phyloP scores from a whole-genome alignment of 1,140 invertebrate species.

The Solenopsis fugax region DNA sequence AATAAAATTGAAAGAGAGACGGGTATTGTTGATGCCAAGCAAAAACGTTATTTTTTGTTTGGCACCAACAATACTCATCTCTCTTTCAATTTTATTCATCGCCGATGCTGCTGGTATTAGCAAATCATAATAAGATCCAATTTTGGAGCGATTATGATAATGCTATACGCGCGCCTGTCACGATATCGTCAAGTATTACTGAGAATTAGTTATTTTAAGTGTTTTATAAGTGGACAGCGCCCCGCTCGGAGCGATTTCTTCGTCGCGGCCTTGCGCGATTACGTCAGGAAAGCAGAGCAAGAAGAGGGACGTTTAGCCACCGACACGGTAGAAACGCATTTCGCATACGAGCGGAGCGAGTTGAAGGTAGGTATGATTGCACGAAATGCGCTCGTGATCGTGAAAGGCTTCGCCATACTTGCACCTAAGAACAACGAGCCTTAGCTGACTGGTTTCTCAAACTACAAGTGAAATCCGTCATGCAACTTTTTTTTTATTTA shows the following conservation, averaged over 20 bases:
- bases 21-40: too few relatives aligned
- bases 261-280: conserved; percentile 77
- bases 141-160: conserved; percentile 19
- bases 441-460: not conserved
- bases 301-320: conserved; percentile 63
- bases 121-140: not conserved
- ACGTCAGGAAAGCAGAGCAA: conserved; percentile 77
- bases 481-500: not conserved
- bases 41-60: too few relatives aligned
- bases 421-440: conserved; percentile 4
- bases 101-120: not conserved
- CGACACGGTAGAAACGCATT: conserved; percentile 60
- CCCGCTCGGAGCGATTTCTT: conserved; percentile 63
- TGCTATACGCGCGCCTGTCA: not conserved
- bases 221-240: conserved; percentile 33
- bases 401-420: conserved; percentile 60
- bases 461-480: not conserved
- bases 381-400: conserved; percentile 62
- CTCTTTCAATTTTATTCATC: not conserved
- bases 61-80: too few relatives aligned
- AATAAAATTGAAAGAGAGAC: not conserved
- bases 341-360: conserved; percentile 4
- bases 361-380: conserved; percentile 47
- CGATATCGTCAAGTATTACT: conserved; percentile 32
- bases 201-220: conserved; percentile 57